Evolutionary conservation across 1,140 invertebrate species (phyloP).

Genomic region (Eriocheir sinensis): DNA sequence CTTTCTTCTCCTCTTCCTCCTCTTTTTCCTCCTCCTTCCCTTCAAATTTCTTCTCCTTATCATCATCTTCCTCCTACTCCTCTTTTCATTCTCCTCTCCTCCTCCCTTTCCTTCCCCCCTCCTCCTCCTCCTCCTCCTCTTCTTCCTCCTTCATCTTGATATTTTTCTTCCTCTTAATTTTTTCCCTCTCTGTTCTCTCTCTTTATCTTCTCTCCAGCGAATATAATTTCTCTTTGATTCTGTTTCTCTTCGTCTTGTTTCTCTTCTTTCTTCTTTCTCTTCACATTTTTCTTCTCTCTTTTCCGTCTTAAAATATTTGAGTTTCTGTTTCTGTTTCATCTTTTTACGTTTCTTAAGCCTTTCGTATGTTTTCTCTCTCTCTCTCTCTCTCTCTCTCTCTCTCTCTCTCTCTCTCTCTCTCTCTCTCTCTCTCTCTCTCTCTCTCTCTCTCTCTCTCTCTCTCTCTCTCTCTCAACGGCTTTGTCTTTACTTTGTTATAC

Average conservation of each 20-base stretch:
- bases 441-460: too few species aligned
- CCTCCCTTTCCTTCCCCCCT: slow-evolving; percentile 19
- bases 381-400: neutral
- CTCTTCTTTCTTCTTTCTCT: neutral
- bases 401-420: neutral
- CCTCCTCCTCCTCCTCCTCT: neutral
- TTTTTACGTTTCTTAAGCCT: too few species aligned
- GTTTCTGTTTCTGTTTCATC: too few species aligned
- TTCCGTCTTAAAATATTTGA: too few species aligned
- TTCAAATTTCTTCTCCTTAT: too few species aligned
- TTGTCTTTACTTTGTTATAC: too few species aligned
- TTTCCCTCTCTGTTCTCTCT: neutral
- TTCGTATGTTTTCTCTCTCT: too few species aligned
- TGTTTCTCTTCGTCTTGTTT: neutral
- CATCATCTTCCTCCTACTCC: neutral
- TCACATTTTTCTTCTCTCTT: neutral
- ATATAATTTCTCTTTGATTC: too few species aligned
- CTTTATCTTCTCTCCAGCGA: too few species aligned
- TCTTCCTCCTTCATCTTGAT: slow-evolving; percentile 15
- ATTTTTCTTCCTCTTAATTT: neutral
- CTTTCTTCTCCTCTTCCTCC: neutral
- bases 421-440: neutral
- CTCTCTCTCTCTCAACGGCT: too few species aligned
- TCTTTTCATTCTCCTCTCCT: neutral
- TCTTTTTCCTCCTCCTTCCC: neutral